Evolutionary conservation across 2,888 invertebrate species (phyloP).

Genomic region (Eristalinus aeneus): DNA sequence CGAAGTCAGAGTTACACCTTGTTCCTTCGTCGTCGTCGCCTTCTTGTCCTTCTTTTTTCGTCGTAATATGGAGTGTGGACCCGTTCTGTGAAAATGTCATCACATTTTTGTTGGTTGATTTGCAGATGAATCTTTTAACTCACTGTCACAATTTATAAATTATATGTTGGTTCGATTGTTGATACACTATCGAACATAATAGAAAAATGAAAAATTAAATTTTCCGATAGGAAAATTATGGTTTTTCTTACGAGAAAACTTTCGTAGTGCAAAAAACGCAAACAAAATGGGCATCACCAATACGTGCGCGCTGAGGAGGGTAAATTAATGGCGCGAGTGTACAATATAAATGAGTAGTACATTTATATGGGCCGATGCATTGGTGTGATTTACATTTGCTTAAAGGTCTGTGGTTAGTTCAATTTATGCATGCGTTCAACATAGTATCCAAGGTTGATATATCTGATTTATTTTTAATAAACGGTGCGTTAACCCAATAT

Average conservation of each 20-base stretch:
- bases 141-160: constrained; percentile 34
- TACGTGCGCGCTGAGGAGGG: constrained; percentile 57
- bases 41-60: constrained; percentile 54
- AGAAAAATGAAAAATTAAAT: constrained; percentile 30
- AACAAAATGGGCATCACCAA: constrained; percentile 71
- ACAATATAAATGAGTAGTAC: constrained; percentile 23
- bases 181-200: constrained; percentile 36
- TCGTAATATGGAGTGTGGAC: constrained; percentile 65
- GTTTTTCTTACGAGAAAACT: constrained; percentile 68
- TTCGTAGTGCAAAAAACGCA: constrained; percentile 70
- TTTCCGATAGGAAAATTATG: constrained; percentile 63
- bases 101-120: constrained; percentile 56
- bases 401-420: constrained; percentile 27
- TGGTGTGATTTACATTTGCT: constrained; percentile 29
- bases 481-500: too few species aligned
- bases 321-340: constrained; percentile 48
- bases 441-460: too few species aligned
- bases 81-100: constrained; percentile 65
- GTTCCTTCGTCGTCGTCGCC: constrained; percentile 50
- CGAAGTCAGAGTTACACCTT: constrained; percentile 41
- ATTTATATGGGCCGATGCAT: constrained; percentile 48
- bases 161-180: constrained; percentile 1
- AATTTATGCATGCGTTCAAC: too few species aligned
- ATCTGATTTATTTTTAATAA: too few species aligned
- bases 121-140: constrained; percentile 4